Conservation (phyloP, 1,140 invertebrate genomes). For the Drosophila baimaii region DNA sequence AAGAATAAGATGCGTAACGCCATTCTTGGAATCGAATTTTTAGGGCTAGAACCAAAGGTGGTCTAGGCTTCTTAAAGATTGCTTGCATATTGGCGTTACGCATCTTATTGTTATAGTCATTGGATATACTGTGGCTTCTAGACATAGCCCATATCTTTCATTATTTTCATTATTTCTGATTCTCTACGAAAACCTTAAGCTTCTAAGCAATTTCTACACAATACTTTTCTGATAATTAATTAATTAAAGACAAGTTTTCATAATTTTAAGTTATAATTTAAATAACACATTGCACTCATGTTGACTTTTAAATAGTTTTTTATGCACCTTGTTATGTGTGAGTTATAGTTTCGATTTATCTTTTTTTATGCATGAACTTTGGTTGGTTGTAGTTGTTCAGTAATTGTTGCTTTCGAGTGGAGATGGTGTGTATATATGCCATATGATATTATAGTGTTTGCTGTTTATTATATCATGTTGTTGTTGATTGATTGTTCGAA, state of each 20-base stretch:
- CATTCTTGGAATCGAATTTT: too few relatives aligned
- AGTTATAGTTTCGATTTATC: neutral
- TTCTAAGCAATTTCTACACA: neutral
- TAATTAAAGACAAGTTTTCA: neutral
- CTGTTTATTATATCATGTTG: conserved; percentile 27
- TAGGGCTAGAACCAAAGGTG: too few relatives aligned
- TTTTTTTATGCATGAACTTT: conserved; percentile 20
- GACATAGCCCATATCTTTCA: too few relatives aligned
- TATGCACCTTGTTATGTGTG: conserved; percentile 19
- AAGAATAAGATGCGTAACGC: too few relatives aligned
- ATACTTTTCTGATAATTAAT: too few relatives aligned
- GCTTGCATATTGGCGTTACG: too few relatives aligned
- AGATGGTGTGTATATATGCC: conserved; percentile 28
- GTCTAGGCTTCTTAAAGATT: too few relatives aligned
- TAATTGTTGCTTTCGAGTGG: conserved; percentile 28
- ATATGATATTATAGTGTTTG: conserved; percentile 30
- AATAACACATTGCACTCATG: neutral
- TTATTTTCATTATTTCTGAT: too few relatives aligned
- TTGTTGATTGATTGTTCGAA: conserved; percentile 23
- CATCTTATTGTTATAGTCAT: too few relatives aligned
- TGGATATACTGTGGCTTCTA: too few relatives aligned
- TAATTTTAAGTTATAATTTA: neutral
- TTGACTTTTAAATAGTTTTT: conserved; percentile 8
- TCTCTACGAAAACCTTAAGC: neutral
- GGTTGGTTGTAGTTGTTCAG: conserved; percentile 5